Evolutionary conservation across 2,888 invertebrate genomes (phyloP).

Genomic region (Diaphora mendica): DNA sequence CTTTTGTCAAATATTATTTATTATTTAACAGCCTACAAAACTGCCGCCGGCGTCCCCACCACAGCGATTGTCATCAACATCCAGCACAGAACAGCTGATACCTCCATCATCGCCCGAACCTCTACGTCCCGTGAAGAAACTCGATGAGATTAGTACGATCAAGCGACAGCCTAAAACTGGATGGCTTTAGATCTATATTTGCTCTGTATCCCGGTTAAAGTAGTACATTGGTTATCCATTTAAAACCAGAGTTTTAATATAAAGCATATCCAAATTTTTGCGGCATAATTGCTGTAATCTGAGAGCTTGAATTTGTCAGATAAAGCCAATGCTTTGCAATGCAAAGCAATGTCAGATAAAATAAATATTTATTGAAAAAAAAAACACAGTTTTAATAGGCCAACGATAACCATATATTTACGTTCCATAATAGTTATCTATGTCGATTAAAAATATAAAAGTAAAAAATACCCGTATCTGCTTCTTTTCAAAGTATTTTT

Average conservation of each 20-base stretch:
- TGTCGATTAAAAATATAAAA: not conserved
- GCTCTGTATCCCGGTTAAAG: not conserved
- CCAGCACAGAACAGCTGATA: slow-evolving; percentile 85
- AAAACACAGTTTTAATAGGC: not conserved
- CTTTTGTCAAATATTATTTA: not conserved
- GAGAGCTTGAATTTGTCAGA: too few relatives aligned
- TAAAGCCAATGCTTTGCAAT: too few relatives aligned
- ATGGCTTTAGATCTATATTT: slow-evolving; percentile 81
- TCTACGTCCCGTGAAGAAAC: slow-evolving; percentile 72
- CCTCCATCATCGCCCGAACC: slow-evolving; percentile 76
- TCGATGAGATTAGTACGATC: slow-evolving; percentile 85
- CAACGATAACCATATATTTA: not conserved
- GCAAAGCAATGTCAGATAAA: too few relatives aligned
- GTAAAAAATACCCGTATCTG: not conserved
- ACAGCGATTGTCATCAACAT: slow-evolving; percentile 69
- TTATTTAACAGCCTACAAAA: slow-evolving; percentile 36
- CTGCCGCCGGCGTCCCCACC: slow-evolving; percentile 61
- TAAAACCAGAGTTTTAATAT: not conserved
- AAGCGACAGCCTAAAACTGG: slow-evolving; percentile 87
- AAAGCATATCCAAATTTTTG: not conserved
- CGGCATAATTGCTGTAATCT: not conserved
- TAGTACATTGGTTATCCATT: not conserved
- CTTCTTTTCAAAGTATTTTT: not conserved
- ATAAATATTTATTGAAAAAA: too few relatives aligned
- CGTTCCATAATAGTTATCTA: not conserved